Evolutionary conservation across 2,113 vertebrate genomes (phyloP), one percentile per base, ranked within the genome.

Genomic region (Egretta garzetta): DNA sequence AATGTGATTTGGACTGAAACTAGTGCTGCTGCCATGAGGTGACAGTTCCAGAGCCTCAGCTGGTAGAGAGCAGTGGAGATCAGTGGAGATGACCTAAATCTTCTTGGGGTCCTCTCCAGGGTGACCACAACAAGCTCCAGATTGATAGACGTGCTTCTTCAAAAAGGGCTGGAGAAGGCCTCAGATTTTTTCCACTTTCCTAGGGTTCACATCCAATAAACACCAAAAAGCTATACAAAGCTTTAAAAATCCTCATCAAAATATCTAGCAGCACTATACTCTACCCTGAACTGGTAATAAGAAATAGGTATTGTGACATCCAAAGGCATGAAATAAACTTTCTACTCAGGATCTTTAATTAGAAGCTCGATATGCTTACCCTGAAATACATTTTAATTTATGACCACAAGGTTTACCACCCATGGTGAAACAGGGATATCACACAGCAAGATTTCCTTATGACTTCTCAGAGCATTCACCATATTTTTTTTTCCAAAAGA

Each of bases 361-460:
- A 52, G 71, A 53, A 58, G 8, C 3, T 71, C 0, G 0, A 7
- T 35, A 27, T 5, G 8, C 8, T 88, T 20, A 30, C 5, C 2
- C 24, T 32, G 39, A 72, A 89, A 76, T 13, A 16, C 2, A 7
- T 68, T 39, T 86, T 52, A 45, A n/a, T 80, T 91, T 47, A 26
- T 63, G 72, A 59, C 5, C 20, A 26, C 5, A 45, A 41, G 7
- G 12, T 59, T n/a, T 41, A 49, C 4, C 14, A 16, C 17, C 16
- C 21, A 14, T 9, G 8, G 4, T 32, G 37, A 24, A 63, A 81
- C 6, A n/a, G 8, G 2, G 28, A 12, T n/a, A 20, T 55, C 33
- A 41, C 16, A 59, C 14, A 19, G 7, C 22, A 52, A 58, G 23
- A 58, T 26, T 53, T 93, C 21, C 11, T 63, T 53, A 18, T 35